Base-by-base conservation (phyloP, 2,888 invertebrate species). In the Strigamia maritima region DNA sequence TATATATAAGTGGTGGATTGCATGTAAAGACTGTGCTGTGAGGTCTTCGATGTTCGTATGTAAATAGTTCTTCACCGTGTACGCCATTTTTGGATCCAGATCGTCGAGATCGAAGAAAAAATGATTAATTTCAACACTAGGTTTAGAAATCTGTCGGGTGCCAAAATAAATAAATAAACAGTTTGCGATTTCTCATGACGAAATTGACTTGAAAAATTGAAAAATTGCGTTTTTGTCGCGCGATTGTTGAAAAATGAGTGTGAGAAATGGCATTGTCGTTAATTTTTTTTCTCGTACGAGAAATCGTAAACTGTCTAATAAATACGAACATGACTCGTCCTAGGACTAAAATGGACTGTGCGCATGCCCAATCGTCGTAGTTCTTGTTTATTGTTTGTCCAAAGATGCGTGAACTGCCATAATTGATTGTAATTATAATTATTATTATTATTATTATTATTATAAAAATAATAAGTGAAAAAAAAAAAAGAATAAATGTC, bases 391-490 rank as follows among this genome's bases (percentile, higher is more conserved):
- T 60, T 60, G 60, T 60, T 60, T 60, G 60, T 60, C 22, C 60
- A 60, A 60, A 60, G 22, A 60, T 24, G 60, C 60, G 60, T 60
- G 60, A 60, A 19, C 60, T 60, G 60, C 60, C 60, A 60, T 60
- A 60, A 60, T 60, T 60, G 60, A 60, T 22, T 24, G 19, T 60
- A 22, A 60, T 60, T 60, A 60, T 60, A 22, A 60, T 24, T 60
- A 60, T 60, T 60, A 60, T 60, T 60, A 60, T 60, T 49, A 49
- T n/a, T n/a, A n/a, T n/a, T n/a, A n/a, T n/a, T n/a, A n/a, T n/a
- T n/a, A 49, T 31, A 31, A 49, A 49, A n/a, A 49, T n/a, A n/a
- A n/a, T n/a, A n/a, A n/a, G 19, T 2, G n/a, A 60, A 60, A 60
- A 19, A 19, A 19, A 60, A 60, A 60, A 19, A 60, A 60, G 60